Evolutionary conservation across 2,113 vertebrate genomes (phyloP).

Genomic region (Capreolus pygargus): DNA sequence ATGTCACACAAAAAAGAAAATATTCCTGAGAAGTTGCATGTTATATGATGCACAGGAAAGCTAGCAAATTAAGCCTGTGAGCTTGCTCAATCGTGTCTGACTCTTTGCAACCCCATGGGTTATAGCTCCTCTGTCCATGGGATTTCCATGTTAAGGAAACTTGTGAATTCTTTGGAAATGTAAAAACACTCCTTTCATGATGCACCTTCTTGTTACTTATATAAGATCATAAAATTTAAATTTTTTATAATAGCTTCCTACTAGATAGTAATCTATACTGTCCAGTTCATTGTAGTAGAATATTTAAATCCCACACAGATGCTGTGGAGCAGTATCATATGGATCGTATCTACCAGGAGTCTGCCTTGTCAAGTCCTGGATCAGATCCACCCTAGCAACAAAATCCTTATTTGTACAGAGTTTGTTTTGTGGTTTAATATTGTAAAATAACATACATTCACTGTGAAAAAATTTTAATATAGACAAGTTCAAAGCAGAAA

Average conservation of each 20-base stretch:
- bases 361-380: background rate
- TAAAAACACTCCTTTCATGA: background rate
- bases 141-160: background rate
- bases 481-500: background rate
- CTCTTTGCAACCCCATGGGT: background rate
- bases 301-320: background rate
- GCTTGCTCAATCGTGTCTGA: background rate
- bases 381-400: background rate
- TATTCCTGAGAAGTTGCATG: background rate
- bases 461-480: background rate
- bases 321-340: accelerated
- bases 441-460: background rate
- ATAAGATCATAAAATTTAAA: background rate
- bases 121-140: background rate
- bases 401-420: background rate
- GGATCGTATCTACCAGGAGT: background rate
- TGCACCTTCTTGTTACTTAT: background rate
- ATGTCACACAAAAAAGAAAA: background rate
- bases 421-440: background rate
- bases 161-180: background rate
- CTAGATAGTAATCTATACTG: background rate
- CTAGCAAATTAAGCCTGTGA: background rate
- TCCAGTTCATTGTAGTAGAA: background rate
- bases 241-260: background rate
- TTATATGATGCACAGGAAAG: background rate